Conservation (phyloP, 2,888 invertebrate species). For the Coecobrya sp. region DNA sequence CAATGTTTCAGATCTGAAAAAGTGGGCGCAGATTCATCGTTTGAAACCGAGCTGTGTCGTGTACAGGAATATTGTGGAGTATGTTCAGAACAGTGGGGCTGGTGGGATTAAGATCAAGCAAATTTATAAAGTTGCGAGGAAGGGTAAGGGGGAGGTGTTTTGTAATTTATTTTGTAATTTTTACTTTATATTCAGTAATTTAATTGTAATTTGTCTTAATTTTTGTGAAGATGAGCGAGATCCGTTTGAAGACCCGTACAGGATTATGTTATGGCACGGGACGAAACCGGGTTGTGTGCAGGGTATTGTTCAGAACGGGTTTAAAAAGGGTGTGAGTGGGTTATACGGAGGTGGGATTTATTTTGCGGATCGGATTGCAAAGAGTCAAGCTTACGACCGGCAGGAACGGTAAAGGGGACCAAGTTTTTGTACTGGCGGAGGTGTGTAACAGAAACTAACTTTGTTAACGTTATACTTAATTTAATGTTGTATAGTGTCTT, state of each 20-base stretch:
- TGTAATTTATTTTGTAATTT: too few relatives aligned
- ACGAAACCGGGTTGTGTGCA: constrained; percentile 30
- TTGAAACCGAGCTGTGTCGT: constrained; percentile 13
- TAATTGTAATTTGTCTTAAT: too few relatives aligned
- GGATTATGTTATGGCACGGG: constrained; percentile 78
- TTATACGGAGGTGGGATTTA: constrained; percentile 74
- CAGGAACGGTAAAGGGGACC: not conserved
- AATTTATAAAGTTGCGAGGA: constrained; percentile 36
- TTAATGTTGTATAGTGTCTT: too few relatives aligned
- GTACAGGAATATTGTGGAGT: constrained; percentile 28
- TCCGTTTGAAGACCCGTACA: not conserved
- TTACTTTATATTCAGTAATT: too few relatives aligned
- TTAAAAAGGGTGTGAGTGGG: constrained; percentile 64
- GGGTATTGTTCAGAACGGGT: constrained; percentile 73
- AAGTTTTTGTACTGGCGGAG: constrained; percentile 65
- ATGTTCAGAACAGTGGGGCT: not conserved
- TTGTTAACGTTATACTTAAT: too few relatives aligned
- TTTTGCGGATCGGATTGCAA: constrained; percentile 77
- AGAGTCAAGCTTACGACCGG: constrained; percentile 52
- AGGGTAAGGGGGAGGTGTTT: not conserved
- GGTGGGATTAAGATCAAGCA: not conserved
- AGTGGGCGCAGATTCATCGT: constrained; percentile 14
- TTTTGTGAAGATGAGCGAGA: too few relatives aligned
- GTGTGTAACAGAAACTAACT: not conserved
- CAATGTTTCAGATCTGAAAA: not conserved